A percentile compares a stretch with the other conserved stretches of the same genome.
Evolutionary conservation across 2,113 vertebrate species (phyloP).

Genomic region (Myrmophylax atrothorax): DNA sequence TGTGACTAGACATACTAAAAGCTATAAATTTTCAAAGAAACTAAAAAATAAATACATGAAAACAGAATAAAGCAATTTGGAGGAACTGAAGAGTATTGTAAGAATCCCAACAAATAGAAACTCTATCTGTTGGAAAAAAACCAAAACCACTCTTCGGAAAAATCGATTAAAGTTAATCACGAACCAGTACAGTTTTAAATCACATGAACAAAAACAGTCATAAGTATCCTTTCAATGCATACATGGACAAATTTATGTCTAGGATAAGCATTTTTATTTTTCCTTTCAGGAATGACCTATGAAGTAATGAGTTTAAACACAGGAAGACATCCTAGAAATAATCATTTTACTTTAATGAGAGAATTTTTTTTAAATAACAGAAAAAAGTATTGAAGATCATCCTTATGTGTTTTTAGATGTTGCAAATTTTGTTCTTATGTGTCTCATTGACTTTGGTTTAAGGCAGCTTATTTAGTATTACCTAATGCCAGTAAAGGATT

Average conservation of each 20-base stretch:
- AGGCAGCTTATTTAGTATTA: not conserved
- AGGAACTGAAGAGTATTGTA: not conserved
- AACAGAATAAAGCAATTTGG: not conserved
- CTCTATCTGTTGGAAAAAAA: not conserved
- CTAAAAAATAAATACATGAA: not conserved
- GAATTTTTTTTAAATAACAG: not conserved
- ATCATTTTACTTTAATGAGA: not conserved
- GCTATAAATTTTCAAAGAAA: not conserved
- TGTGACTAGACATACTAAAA: not conserved
- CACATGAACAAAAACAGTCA: not conserved
- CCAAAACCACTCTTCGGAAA: not conserved
- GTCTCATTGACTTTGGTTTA: not conserved
- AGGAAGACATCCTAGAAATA: not conserved
- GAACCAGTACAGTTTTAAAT: not conserved
- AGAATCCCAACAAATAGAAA: not conserved
- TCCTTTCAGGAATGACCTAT: not conserved
- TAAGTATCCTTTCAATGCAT: not conserved
- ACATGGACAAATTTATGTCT: not conserved
- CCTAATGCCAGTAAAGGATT: not conserved
- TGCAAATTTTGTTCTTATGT: not conserved
- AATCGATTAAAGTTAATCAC: fast-evolving
- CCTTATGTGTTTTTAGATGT: not conserved
- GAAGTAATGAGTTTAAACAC: not conserved
- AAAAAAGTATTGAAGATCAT: not conserved
- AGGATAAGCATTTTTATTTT: not conserved